phyloP scores from a whole-genome alignment of 2,888 invertebrate species.

The Anodontia alba region DNA sequence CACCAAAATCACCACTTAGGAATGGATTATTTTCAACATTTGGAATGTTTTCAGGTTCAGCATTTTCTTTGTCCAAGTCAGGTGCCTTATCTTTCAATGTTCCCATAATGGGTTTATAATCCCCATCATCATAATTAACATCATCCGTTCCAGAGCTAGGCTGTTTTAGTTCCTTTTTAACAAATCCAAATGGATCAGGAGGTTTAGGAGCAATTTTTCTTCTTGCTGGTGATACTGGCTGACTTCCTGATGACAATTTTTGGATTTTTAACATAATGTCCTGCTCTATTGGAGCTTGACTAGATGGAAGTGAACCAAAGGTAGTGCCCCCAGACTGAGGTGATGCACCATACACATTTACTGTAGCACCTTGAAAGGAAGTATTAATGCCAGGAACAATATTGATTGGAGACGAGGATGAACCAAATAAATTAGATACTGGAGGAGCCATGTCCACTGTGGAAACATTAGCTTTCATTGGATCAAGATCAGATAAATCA shows the following conservation, averaged over 20 bases:
- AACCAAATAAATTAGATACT: background rate
- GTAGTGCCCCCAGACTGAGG: slow-evolving; percentile 12
- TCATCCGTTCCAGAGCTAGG: background rate
- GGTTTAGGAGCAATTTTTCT: slow-evolving; percentile 28
- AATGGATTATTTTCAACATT: slow-evolving; percentile 54
- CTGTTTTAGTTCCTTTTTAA: slow-evolving; percentile 49
- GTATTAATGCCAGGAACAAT: background rate
- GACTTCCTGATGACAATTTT: slow-evolving; percentile 41
- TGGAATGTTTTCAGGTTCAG: background rate
- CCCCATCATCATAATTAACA: slow-evolving; percentile 44
- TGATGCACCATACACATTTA: slow-evolving; percentile 21
- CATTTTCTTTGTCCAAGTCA: background rate
- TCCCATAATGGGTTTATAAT: slow-evolving; percentile 45
- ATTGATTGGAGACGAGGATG: background rate
- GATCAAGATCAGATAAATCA: slow-evolving; percentile 59
- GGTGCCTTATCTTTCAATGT: slow-evolving; percentile 21
- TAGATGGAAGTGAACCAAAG: slow-evolving; percentile 35
- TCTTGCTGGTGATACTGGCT: slow-evolving; percentile 55
- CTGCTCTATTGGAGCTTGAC: slow-evolving; percentile 33
- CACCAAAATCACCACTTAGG: slow-evolving; percentile 48
- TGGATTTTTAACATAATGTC: slow-evolving; percentile 60
- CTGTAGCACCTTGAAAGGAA: background rate
- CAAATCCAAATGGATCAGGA: slow-evolving; percentile 57
- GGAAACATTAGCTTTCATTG: slow-evolving; percentile 44
- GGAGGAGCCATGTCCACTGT: background rate